Evolutionary conservation across 1,140 invertebrate species (phyloP).

Genomic region (Mya arenaria): DNA sequence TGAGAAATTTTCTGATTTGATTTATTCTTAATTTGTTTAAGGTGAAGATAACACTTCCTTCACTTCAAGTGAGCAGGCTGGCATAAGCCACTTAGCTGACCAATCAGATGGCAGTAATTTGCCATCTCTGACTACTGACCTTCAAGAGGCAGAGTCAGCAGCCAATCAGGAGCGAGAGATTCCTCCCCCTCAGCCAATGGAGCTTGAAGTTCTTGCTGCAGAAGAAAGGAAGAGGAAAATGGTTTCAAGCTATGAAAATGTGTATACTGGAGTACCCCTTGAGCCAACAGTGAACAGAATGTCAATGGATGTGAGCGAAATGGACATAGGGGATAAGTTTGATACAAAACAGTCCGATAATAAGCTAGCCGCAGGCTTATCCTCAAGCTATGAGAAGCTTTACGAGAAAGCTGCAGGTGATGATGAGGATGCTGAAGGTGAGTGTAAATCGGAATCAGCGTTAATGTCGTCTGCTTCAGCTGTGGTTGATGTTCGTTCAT

Average conservation of each 20-base stretch:
- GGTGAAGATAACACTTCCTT: conserved; percentile 56
- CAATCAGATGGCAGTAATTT: conserved; percentile 56
- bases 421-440: conserved; percentile 40
- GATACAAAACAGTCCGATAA: conserved; percentile 70
- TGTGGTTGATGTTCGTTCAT: conserved; percentile 21
- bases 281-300: conserved; percentile 66
- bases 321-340: conserved; percentile 74
- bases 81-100: conserved; percentile 56
- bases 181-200: conserved; percentile 54
- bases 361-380: conserved; percentile 59
- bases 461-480: conserved; percentile 46
- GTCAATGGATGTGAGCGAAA: conserved; percentile 66
- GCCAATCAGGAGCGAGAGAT: no score
- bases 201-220: conserved; percentile 52
- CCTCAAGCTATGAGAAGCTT: conserved; percentile 74
- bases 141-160: conserved; percentile 53
- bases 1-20: no score
- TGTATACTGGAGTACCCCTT: conserved; percentile 68
- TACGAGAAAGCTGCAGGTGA: conserved; percentile 57
- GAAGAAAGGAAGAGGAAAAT: conserved; percentile 48
- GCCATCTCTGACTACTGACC: conserved; percentile 62
- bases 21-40: no score
- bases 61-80: conserved; percentile 62
- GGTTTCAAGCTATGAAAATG: conserved; percentile 72
- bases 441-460: conserved; percentile 43